Conservation (phyloP, 2,113 vertebrate genomes). For the Oreotrochilus melanogaster region DNA sequence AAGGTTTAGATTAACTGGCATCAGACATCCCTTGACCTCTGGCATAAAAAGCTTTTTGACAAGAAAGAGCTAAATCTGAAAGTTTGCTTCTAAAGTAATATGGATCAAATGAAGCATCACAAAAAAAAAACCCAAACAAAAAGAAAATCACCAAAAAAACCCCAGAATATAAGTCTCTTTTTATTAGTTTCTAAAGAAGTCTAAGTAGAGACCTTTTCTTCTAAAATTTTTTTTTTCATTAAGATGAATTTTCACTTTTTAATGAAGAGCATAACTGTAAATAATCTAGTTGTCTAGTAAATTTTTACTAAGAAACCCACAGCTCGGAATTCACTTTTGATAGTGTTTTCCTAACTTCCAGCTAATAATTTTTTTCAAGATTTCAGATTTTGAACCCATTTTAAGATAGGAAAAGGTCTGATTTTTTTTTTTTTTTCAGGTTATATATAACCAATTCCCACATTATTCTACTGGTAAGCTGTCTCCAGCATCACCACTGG, state of each 20-base stretch:
- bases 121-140: not conserved
- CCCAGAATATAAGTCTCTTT: constrained; percentile 18
- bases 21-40: constrained; percentile 61
- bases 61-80: constrained; percentile 54
- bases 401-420: not conserved
- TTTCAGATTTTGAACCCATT: not conserved
- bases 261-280: not conserved
- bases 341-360: not conserved
- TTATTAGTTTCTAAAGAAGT: constrained; percentile 56
- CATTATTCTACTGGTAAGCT: not conserved
- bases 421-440: not conserved
- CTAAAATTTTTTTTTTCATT: constrained; percentile 35
- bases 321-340: not conserved
- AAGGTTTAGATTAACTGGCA: constrained; percentile 72
- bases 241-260: constrained; percentile 21
- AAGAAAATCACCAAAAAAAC: too few species aligned
- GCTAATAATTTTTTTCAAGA: not conserved
- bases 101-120: constrained; percentile 4
- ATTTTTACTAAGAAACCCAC: not conserved
- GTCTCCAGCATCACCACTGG: not conserved
- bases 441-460: not conserved
- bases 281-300: not conserved
- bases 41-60: constrained; percentile 63
- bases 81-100: constrained; percentile 45
- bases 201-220: constrained; percentile 31